Conservation (phyloP, 2,113 vertebrate species). For the Hydropotes inermis region DNA sequence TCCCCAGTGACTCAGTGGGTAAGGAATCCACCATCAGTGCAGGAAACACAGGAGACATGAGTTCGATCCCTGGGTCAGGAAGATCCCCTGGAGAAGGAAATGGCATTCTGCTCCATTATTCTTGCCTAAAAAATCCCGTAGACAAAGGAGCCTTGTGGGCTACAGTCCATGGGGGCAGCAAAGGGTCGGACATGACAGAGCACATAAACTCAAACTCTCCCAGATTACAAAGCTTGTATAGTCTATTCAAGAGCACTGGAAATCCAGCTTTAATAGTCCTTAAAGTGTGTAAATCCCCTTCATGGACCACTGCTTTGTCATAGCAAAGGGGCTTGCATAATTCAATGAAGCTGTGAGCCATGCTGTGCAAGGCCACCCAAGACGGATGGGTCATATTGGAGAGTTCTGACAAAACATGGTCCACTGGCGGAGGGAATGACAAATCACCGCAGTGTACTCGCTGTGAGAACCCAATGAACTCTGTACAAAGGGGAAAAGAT, state of each 20-base stretch:
- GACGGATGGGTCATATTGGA: background rate
- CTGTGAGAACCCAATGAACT: background rate
- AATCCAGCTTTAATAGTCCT: background rate
- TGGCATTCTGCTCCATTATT: background rate
- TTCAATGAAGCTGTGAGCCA: background rate
- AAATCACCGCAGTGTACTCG: background rate
- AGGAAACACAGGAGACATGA: background rate
- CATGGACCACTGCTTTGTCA: background rate
- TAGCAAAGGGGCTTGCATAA: background rate
- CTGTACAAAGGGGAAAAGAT: background rate
- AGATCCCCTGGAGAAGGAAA: background rate
- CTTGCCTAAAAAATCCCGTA: background rate
- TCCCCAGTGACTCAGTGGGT: background rate
- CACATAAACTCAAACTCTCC: background rate
- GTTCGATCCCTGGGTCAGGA: background rate
- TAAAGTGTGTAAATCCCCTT: background rate
- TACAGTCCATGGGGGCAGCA: background rate
- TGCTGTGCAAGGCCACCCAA: rapidly evolving
- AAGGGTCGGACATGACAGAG: background rate
- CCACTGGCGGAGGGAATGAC: background rate
- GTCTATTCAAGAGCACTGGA: background rate
- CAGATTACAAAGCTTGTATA: background rate
- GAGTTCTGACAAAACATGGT: background rate
- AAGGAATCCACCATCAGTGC: background rate
- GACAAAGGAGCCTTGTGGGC: background rate